Percentiles rank a stretch among this genome's conserved stretches.
These are phyloP conservation scores for Cydia fagiglandana DNA, from an alignment of 1,140 invertebrate species.

Conservation along the genomic window DNA sequence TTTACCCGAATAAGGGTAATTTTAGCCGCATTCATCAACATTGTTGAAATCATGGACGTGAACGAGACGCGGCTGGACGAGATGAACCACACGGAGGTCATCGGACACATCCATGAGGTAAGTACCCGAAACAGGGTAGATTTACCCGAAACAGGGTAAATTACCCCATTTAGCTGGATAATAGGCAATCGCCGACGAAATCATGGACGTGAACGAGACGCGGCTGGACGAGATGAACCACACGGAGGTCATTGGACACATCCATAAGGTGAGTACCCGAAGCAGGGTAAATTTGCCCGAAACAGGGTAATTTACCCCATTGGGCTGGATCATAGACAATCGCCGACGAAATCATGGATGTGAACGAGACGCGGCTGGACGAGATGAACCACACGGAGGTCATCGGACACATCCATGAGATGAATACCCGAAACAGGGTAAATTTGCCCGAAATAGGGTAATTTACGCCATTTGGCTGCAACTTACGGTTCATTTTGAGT, in stretches of 20 bases:
- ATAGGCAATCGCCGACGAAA: constrained; percentile 97
- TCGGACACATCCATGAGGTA: constrained; percentile 96
- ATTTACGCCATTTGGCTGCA: too few species aligned
- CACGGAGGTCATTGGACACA: constrained; percentile 94
- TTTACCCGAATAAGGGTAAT: not conserved
- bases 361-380: constrained; percentile 94
- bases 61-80: constrained; percentile 94
- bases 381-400: constrained; percentile 93
- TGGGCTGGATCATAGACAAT: constrained; percentile 91
- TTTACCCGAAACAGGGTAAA: not conserved
- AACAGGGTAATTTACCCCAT: not conserved
- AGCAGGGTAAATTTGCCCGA: not conserved
- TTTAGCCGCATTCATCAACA: not conserved
- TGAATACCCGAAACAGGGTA: constrained; percentile 59
- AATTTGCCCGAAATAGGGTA: too few species aligned
- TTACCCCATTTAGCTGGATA: constrained; percentile 80
- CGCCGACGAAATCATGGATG: constrained; percentile 97
- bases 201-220: constrained; percentile 96
- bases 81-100: constrained; percentile 92
- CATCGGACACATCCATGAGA: constrained; percentile 96
- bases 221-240: constrained; percentile 92
- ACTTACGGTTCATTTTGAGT: too few species aligned
- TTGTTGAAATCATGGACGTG: constrained; percentile 97
- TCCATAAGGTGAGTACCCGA: constrained; percentile 88
- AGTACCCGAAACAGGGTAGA: not conserved